Evolutionary conservation across 2,888 invertebrate species (phyloP).

Genomic region (Aplocera efformata): DNA sequence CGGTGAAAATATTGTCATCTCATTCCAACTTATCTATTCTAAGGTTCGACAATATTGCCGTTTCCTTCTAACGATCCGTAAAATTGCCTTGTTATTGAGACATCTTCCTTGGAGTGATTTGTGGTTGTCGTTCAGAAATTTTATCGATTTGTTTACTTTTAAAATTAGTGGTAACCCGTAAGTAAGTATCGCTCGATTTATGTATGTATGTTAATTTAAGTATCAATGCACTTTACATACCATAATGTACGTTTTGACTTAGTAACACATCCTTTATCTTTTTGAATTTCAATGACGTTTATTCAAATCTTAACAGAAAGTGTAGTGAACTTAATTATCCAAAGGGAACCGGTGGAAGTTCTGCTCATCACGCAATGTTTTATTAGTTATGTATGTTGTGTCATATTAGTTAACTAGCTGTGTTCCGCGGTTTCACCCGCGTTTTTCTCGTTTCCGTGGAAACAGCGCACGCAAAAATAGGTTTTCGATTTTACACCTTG

Average conservation of each 20-base stretch:
- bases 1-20: constrained; percentile 46
- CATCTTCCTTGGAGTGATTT: constrained; percentile 70
- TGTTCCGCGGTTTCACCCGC: too few species aligned
- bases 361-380: too few species aligned
- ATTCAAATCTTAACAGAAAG: too few species aligned
- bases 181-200: constrained; percentile 49
- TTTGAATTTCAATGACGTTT: constrained; percentile 10
- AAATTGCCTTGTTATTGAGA: constrained; percentile 70
- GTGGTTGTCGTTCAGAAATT: constrained; percentile 59
- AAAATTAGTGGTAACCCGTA: constrained; percentile 64
- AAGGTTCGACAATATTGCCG: constrained; percentile 18
- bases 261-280: constrained; percentile 5
- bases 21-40: constrained; percentile 40
- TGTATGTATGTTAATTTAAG: constrained; percentile 58
- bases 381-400: too few species aligned
- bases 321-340: too few species aligned
- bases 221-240: constrained; percentile 49
- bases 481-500: too few species aligned
- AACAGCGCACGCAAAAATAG: too few species aligned
- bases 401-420: too few species aligned
- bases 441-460: too few species aligned
- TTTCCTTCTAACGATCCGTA: constrained; percentile 47
- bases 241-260: constrained; percentile 19
- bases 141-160: constrained; percentile 78
- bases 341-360: too few species aligned